phyloP scores from a whole-genome alignment of 37 sponge, comb jelly and placozoan species.

The Agelas oroides region DNA sequence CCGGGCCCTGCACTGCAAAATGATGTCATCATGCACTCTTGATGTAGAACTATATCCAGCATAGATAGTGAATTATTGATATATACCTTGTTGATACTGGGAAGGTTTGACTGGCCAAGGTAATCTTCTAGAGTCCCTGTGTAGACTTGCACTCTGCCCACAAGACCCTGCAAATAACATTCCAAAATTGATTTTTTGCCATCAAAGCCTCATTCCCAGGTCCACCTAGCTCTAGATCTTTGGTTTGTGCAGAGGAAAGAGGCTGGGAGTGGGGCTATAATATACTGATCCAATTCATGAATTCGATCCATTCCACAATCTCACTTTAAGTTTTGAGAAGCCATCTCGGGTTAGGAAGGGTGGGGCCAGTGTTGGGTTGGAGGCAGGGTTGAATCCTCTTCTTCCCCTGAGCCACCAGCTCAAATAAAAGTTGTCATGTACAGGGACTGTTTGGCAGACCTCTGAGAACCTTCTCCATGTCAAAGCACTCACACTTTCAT shows the following conservation, averaged over 20 bases:
- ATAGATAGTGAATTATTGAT: no score
- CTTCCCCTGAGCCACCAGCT: conserved; percentile 48
- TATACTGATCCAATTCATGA: no score
- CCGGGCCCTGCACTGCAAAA: no score
- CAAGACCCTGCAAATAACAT: conserved; percentile 23
- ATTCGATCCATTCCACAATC: neutral
- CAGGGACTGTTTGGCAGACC: conserved; percentile 32
- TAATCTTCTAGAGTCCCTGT: conserved; percentile 43
- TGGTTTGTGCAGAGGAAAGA: no score
- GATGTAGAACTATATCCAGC: no score
- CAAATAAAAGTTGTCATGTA: conserved; percentile 67
- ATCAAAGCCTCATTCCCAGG: no score
- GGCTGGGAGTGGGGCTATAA: no score
- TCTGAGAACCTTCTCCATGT: conserved; percentile 28
- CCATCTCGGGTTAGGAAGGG: conserved; percentile 38
- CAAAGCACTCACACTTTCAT: conserved; percentile 6
- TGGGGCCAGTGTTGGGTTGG: conserved; percentile 31
- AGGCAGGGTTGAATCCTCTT: conserved; percentile 21
- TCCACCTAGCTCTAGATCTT: no score
- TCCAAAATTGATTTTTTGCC: no score
- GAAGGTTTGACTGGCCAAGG: neutral
- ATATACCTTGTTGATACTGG: conserved; percentile 23
- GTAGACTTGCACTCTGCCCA: conserved; percentile 37
- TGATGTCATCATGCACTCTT: no score
- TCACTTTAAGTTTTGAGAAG: conserved; percentile 49